These are phyloP conservation scores for Zoanthus solanderi DNA, from an alignment of 92 coral and sea anemone species.

Conservation along the genomic window DNA sequence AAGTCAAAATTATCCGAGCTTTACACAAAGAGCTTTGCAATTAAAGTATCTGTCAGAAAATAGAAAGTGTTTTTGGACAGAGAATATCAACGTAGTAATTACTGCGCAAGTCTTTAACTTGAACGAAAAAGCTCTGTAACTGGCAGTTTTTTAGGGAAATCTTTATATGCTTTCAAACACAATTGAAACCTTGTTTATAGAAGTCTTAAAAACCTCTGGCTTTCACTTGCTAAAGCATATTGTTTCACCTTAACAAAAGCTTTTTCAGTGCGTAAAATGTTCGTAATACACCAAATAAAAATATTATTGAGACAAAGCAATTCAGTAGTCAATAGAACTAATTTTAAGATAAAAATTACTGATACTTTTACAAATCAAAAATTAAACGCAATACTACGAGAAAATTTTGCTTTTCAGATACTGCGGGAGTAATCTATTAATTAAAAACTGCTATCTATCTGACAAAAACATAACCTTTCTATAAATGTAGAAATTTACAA, in stretches of 20 bases:
- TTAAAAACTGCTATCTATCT: not conserved
- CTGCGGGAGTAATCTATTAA: not conserved
- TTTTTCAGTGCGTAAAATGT: conserved; percentile 13
- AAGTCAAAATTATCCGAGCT: conserved; percentile 57
- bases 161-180: not conserved
- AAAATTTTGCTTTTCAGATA: not conserved
- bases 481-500: not conserved
- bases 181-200: conserved; percentile 21
- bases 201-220: conserved; percentile 6
- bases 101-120: not conserved
- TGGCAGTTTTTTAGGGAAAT: conserved; percentile 25
- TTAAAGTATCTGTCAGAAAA: conserved; percentile 63
- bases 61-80: conserved; percentile 51
- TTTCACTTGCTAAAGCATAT: conserved; percentile 31
- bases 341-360: not conserved
- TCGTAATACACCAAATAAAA: conserved; percentile 16
- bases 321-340: not conserved
- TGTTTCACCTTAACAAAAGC: conserved; percentile 31
- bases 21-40: conserved; percentile 75
- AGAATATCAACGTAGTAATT: conserved; percentile 40
- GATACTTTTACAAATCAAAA: conserved; percentile 19
- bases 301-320: conserved; percentile 13
- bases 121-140: not conserved
- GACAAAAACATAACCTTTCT: not conserved
- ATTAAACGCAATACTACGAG: not conserved